Evolutionary conservation across 2,888 invertebrate species (phyloP).

Genomic region (Lithodes maja): DNA sequence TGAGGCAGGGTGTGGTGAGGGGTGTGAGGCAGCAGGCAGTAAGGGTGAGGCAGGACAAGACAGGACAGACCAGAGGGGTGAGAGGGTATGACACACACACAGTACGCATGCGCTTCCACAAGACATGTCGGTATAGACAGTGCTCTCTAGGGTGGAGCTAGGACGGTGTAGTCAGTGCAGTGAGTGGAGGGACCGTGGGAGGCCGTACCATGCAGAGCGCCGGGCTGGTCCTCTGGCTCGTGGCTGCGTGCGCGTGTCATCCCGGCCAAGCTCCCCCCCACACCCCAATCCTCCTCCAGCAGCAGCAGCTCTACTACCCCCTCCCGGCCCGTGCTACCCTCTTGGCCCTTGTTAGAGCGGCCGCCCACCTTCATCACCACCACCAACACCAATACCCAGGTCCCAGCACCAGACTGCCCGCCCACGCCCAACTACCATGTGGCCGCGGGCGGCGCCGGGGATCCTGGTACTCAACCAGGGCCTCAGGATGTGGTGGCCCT

Average conservation of each 20-base stretch:
- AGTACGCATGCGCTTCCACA: not conserved
- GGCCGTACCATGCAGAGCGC: slow-evolving; percentile 67
- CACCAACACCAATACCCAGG: too few species aligned
- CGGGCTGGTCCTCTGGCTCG: slow-evolving; percentile 62
- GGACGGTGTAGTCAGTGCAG: slow-evolving; percentile 50
- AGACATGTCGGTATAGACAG: not conserved
- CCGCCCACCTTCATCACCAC: slow-evolving; percentile 48
- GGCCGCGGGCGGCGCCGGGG: slow-evolving; percentile 29
- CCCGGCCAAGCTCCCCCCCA: slow-evolving; percentile 47
- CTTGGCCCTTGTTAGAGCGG: slow-evolving; percentile 59
- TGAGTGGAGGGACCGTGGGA: slow-evolving; percentile 56
- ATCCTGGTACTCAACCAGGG: not conserved
- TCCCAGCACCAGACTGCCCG: slow-evolving; percentile 39
- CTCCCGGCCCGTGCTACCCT: slow-evolving; percentile 56
- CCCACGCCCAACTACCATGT: slow-evolving; percentile 40
- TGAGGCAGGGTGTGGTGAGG: not conserved
- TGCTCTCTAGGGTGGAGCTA: slow-evolving; percentile 11
- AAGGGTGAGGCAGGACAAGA: slow-evolving; percentile 1
- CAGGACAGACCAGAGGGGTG: slow-evolving; percentile 14
- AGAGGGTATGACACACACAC: slow-evolving; percentile 7
- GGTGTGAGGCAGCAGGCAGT: not conserved
- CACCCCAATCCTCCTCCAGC: not conserved
- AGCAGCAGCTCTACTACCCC: slow-evolving; percentile 13
- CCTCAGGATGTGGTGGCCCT: not conserved
- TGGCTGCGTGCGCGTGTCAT: slow-evolving; percentile 66